phyloP scores from a whole-genome alignment of 2,113 vertebrate species.

The Glaucidium brasilianum region DNA sequence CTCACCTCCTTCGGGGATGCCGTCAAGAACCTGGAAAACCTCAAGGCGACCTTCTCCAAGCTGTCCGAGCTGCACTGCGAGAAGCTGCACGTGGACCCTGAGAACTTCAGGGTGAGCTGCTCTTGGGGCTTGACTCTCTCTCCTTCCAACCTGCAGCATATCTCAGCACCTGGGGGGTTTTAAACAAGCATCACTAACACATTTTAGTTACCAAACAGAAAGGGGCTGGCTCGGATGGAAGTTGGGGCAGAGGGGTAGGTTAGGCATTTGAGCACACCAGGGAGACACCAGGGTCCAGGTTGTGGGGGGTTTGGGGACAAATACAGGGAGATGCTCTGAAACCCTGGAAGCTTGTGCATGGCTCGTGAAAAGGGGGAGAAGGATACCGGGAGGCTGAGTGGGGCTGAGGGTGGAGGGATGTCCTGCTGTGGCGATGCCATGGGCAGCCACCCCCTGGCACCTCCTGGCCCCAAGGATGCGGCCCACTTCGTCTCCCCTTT shows the following conservation, averaged over 20 bases:
- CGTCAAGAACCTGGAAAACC: slow-evolving; percentile 79
- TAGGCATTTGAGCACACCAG: neutral
- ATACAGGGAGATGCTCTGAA: fast-evolving
- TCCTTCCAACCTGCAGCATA: neutral
- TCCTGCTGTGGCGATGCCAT: fast-evolving
- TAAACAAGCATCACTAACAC: fast-evolving
- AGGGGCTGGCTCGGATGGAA: neutral
- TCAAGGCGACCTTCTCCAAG: slow-evolving; percentile 74
- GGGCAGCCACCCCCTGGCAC: neutral
- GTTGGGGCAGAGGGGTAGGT: too few species aligned
- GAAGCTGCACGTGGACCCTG: slow-evolving; percentile 86
- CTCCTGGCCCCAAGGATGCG: neutral
- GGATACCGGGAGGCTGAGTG: neutral
- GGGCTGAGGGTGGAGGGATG: neutral
- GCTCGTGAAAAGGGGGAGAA: neutral
- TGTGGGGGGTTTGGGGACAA: neutral
- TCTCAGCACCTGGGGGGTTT: neutral
- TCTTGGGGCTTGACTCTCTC: fast-evolving
- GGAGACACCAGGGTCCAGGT: neutral
- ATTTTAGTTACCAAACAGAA: neutral
- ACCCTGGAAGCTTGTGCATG: neutral
- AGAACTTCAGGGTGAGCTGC: slow-evolving; percentile 71
- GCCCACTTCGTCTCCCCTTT: neutral
- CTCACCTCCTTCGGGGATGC: slow-evolving; percentile 76
- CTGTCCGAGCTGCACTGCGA: slow-evolving; percentile 85